Evolutionary conservation across 2,888 invertebrate genomes (phyloP), one percentile per base, ranked within the genome.

Genomic region (Drepana falcataria): DNA sequence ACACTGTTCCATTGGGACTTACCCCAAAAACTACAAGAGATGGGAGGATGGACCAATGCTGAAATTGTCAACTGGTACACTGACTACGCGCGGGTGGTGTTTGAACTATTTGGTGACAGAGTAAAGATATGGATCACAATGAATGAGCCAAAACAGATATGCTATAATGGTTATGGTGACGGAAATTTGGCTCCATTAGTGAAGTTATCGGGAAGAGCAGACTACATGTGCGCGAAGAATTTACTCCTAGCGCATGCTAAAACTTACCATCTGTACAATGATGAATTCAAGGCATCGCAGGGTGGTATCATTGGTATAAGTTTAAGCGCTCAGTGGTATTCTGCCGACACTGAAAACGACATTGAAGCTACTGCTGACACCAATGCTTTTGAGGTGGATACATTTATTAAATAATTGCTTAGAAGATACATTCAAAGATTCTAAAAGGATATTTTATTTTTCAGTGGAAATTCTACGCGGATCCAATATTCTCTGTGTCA

Each of bases 401-500:
- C 35, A 35, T 3, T 47, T 2, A 48, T 48, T 3, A 9, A 34
- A 9, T 35, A 48, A 52, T 58, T 71, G 66, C 53, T 54, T 66
- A 47, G 21, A 21, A 21, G 21, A 21, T 1, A 21, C 21, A 21
- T 21, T 21, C 21, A 21, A 21, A 21, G 21, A 21, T 21, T 21
- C 21, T 21, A 48, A 52, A 49, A 37, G 49, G 48, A 51, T 51
- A 52, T 51, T 47, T 54, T 53, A 41, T 54, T 56, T 88, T 82
- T 56, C 66, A 91, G 89, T 78, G 90, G 61, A 92, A 92, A 33
- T 89, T 92, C 89, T 93, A 92, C 63, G 85, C 89, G 2, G 88
- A 94, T 80, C 93, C 94, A 0, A 92, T 94, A 54, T 93, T 92
- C 71, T 89, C 92, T 0, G 79, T 84, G 57, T 77, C 81, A 0